Evolutionary conservation across 2,888 invertebrate genomes (phyloP).

Genomic region (Drosophila peninsularis): DNA sequence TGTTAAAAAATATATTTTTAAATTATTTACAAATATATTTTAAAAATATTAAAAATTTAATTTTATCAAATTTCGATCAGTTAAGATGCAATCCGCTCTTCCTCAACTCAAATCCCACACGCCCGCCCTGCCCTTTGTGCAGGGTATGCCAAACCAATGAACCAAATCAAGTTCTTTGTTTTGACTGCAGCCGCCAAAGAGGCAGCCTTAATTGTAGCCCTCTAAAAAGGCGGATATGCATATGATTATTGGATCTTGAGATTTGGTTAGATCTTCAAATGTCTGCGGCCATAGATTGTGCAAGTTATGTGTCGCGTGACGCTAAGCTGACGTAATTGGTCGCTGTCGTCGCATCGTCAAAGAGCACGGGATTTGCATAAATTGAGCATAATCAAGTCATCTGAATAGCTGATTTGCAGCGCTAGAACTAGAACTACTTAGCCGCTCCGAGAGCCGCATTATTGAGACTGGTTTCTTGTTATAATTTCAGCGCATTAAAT

Average conservation of each 20-base stretch:
- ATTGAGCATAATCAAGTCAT: conserved; percentile 56
- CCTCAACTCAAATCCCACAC: not conserved
- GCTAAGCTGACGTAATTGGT: conserved; percentile 62
- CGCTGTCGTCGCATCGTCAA: conserved; percentile 50
- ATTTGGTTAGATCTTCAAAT: not conserved
- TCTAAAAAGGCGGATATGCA: conserved; percentile 43
- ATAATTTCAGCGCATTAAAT: conserved; percentile 48
- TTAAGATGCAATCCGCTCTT: too few species aligned
- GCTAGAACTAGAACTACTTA: conserved; percentile 52
- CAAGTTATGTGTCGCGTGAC: conserved; percentile 51
- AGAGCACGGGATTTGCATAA: conserved; percentile 53
- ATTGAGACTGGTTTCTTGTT: conserved; percentile 43
- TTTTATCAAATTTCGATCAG: too few species aligned
- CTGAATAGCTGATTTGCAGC: conserved; percentile 38
- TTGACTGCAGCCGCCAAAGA: conserved; percentile 44
- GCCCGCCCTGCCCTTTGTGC: not conserved
- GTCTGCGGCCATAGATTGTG: conserved; percentile 43
- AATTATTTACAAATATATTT: not conserved
- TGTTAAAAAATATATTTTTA: not conserved
- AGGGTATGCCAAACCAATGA: conserved; percentile 30
- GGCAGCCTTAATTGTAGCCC: conserved; percentile 20
- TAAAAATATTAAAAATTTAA: too few species aligned
- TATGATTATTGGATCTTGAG: conserved; percentile 35
- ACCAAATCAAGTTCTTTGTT: conserved; percentile 39
- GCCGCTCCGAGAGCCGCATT: not conserved